These are phyloP conservation scores for Festucalex cinctus DNA, from an alignment of 2,113 vertebrate species.

Conservation along the genomic window DNA sequence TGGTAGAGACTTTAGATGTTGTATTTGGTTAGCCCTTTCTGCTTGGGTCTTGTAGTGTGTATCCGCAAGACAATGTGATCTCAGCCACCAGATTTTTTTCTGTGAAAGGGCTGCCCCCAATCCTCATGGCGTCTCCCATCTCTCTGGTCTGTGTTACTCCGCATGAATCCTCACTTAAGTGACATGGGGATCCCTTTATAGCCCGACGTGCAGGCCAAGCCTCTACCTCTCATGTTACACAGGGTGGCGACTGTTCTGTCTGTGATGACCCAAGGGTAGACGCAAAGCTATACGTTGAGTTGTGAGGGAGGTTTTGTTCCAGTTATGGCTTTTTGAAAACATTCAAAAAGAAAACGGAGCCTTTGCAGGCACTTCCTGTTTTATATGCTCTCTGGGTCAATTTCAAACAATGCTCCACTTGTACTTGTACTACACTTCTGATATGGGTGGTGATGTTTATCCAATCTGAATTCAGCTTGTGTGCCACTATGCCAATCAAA, in stretches of 20 bases:
- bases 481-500: too few species aligned
- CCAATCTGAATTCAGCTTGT: too few species aligned
- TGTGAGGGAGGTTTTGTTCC: conserved; percentile 19
- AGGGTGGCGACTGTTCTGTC: conserved; percentile 32
- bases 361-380: neutral
- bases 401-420: neutral
- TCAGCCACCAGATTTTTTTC: conserved; percentile 38
- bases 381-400: neutral
- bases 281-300: conserved; percentile 34
- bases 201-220: conserved; percentile 26
- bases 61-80: conserved; percentile 63
- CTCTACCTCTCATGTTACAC: conserved; percentile 48
- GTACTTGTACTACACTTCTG: neutral
- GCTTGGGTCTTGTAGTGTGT: conserved; percentile 49
- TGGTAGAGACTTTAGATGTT: neutral
- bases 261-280: conserved; percentile 56
- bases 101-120: conserved; percentile 42
- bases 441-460: neutral
- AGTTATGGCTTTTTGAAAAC: neutral
- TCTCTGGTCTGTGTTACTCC: conserved; percentile 48
- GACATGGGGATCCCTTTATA: conserved; percentile 46
- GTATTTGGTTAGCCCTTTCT: conserved; percentile 50
- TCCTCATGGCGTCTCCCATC: conserved; percentile 46
- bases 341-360: neutral
- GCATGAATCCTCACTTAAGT: conserved; percentile 37